Conservation (phyloP, 37 sponge, comb jelly and placozoan species). For the Diacarnus erythraeanus region DNA sequence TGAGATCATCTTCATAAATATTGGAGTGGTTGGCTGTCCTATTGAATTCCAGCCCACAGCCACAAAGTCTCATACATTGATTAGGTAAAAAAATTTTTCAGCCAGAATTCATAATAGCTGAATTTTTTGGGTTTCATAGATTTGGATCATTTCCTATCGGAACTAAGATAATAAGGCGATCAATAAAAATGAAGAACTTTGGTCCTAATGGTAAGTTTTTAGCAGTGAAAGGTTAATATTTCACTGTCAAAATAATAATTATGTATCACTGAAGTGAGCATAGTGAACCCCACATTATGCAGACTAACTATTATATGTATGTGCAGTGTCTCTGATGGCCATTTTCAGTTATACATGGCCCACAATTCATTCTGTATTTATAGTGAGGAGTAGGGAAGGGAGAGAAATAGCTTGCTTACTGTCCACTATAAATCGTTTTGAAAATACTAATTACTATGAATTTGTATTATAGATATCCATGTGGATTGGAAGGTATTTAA, state of each 20-base stretch:
- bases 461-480: slow-evolving; percentile 50
- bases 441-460: no score
- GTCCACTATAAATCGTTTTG: no score
- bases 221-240: not conserved
- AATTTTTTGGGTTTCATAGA: slow-evolving; percentile 21
- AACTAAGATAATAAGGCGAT: slow-evolving; percentile 31
- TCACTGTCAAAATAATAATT: no score
- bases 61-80: slow-evolving; percentile 19
- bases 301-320: no score
- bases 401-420: not conserved
- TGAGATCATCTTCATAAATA: slow-evolving; percentile 36
- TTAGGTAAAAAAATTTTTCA: slow-evolving; percentile 37
- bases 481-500: slow-evolving; percentile 65
- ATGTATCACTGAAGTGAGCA: no score
- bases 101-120: not conserved
- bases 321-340: no score
- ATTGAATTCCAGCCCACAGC: slow-evolving; percentile 64
- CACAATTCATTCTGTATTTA: no score
- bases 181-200: slow-evolving; percentile 48
- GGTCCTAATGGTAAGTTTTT: slow-evolving; percentile 49
- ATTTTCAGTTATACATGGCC: no score
- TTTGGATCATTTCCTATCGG: slow-evolving; percentile 49
- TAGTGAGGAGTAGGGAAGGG: not conserved
- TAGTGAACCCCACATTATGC: no score
- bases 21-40: slow-evolving; percentile 62